Evolutionary conservation across 2,797 vertebrate species (phyloP).

Genomic region (Austrolebias charrua): DNA sequence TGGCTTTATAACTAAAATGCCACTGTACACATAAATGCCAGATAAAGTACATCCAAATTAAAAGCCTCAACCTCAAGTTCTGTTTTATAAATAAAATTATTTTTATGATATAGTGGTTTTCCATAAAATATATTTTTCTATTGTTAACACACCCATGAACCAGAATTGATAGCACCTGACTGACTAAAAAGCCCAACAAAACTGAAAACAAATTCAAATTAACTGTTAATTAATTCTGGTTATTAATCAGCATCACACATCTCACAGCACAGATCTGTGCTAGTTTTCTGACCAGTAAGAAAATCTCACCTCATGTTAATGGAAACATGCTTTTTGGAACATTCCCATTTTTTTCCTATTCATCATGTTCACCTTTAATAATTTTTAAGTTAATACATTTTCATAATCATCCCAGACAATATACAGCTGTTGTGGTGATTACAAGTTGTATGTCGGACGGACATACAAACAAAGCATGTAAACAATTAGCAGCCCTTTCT

Average conservation of each 20-base stretch:
- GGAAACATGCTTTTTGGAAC: constrained; percentile 10
- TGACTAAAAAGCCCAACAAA: constrained; percentile 6
- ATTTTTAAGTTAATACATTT: constrained; percentile 46
- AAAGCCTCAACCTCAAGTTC: background rate
- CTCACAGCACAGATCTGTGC: constrained; percentile 27
- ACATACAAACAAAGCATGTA: constrained; percentile 63
- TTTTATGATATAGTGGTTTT: background rate
- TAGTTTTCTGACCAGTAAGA: constrained; percentile 26
- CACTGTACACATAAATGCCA: no score
- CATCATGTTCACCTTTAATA: constrained; percentile 45
- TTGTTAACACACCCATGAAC: background rate
- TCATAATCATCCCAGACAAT: constrained; percentile 61
- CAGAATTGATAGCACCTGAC: constrained; percentile 12
- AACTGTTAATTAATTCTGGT: constrained; percentile 41
- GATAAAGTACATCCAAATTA: background rate
- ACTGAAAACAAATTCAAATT: constrained; percentile 32
- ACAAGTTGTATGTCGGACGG: constrained; percentile 52
- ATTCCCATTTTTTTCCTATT: constrained; percentile 15
- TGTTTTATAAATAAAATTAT: no score
- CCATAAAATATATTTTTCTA: background rate
- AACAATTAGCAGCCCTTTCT: constrained; percentile 89
- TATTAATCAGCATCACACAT: constrained; percentile 32
- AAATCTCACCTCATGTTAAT: constrained; percentile 15
- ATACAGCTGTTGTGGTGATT: constrained; percentile 66
- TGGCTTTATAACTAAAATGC: no score